phyloP scores from a whole-genome alignment of 2,888 invertebrate genomes.

The Amphimallon solstitiale region DNA sequence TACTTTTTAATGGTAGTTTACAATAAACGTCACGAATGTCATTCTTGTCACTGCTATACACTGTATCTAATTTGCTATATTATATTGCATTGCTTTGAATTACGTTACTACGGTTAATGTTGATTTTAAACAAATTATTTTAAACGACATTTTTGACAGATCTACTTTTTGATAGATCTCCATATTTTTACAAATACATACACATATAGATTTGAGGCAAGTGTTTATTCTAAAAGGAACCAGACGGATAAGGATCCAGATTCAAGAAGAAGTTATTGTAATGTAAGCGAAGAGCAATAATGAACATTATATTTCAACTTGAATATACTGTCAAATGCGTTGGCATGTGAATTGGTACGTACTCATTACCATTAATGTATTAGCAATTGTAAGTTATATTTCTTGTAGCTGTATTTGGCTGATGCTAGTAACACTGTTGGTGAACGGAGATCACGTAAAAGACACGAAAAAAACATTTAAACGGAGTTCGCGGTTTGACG shows the following conservation, averaged over 20 bases:
- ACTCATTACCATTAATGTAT: background rate
- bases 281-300: slow-evolving; percentile 37
- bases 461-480: slow-evolving; percentile 18
- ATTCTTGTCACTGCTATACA: background rate
- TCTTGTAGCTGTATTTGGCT: slow-evolving; percentile 39
- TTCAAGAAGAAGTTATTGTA: slow-evolving; percentile 12
- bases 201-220: slow-evolving; percentile 8
- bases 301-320: slow-evolving; percentile 33
- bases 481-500: slow-evolving; percentile 39
- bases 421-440: slow-evolving; percentile 35
- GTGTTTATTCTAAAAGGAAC: background rate
- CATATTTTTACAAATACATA: slow-evolving; percentile 8
- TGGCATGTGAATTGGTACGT: slow-evolving; percentile 42
- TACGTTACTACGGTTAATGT: slow-evolving; percentile 10
- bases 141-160: slow-evolving; percentile 29
- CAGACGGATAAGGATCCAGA: background rate
- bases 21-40: slow-evolving; percentile 4
- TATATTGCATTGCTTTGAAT: background rate
- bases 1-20: too few species aligned
- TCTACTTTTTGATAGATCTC: slow-evolving; percentile 35
- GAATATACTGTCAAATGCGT: slow-evolving; percentile 41
- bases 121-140: slow-evolving; percentile 32
- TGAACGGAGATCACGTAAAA: slow-evolving; percentile 14
- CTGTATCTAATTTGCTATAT: background rate
- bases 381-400: background rate